Conservation (phyloP, 2,113 vertebrate species). For the Litocranius walleri region DNA sequence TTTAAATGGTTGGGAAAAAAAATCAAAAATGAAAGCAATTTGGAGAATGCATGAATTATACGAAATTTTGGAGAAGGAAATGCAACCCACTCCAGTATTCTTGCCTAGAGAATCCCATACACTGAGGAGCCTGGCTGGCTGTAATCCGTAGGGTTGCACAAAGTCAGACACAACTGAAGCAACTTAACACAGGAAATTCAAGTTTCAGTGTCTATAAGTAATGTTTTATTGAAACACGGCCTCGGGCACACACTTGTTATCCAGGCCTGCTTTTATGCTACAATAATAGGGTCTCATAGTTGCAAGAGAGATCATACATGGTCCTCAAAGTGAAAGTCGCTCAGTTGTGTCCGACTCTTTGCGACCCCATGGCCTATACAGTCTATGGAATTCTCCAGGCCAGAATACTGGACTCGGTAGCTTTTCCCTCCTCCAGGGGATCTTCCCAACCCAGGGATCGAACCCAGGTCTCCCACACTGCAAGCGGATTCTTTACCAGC, state of each 20-base stretch:
- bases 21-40: neutral
- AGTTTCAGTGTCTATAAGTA: neutral
- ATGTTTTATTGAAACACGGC: neutral
- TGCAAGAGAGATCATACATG: neutral
- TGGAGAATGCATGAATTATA: neutral
- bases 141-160: neutral
- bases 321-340: neutral
- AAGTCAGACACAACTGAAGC: neutral
- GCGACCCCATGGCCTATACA: neutral
- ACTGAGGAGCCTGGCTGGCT: neutral
- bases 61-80: neutral
- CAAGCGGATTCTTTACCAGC: neutral
- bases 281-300: neutral
- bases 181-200: neutral
- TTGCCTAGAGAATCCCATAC: neutral
- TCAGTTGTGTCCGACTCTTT: neutral
- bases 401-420: neutral
- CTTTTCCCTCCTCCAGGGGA: neutral
- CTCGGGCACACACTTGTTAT: accelerated
- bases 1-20: neutral
- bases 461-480: neutral
- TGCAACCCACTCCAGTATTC: neutral
- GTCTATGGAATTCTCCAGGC: neutral
- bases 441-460: neutral
- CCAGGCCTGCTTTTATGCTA: neutral